Base-by-base conservation (phyloP, 2,797 vertebrate genomes). In the Oreortyx pictus region DNA sequence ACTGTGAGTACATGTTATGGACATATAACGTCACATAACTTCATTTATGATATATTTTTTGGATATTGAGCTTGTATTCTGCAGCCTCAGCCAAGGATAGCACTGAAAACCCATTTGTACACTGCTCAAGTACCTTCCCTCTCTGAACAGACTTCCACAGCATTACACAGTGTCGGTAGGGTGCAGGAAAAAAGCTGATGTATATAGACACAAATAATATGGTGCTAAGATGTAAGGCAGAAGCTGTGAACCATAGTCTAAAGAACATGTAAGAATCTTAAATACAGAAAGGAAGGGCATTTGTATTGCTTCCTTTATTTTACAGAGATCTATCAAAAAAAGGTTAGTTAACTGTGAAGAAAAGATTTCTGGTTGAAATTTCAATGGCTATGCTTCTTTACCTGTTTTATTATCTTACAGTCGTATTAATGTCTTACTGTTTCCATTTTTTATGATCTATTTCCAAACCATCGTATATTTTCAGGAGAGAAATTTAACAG, bases 261-360 rank as follows among this genome's bases (percentile, higher is more conserved):
- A 43, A 71, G 68, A 39, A 33, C 33, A 37, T 0, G 0, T 49
- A 60, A 75, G 43, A 46, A 71, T 75, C n/a, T 82, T 62, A 89
- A 59, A 62, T n/a, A 73, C 2, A 9, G 23, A 77, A 86, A 18
- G 71, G 43, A 59, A 82, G 70, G 75, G 62, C 33, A 4, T n/a
- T 52, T 18, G 56, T 60, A 37, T 56, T n/a, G 14, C 56, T 86
- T 87, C 33, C n/a, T 89, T 82, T 43, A 57, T 59, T 84, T 78
- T 81, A 71, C 52, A 90, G 70, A 39, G 19, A 61, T 70, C 39
- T 49, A 89, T 72, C 73, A 68, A 78, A 92, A 92, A 82, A 19
- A 64, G 11, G 14, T 88, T 81, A 62, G 39, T 75, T 70, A 70
- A 54, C 9, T 10, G 33, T 6, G n/a, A 84, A 88, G 31, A 82